These are phyloP conservation scores for Ibycter americanus DNA, from an alignment of 2,797 vertebrate species.

Conservation along the genomic window DNA sequence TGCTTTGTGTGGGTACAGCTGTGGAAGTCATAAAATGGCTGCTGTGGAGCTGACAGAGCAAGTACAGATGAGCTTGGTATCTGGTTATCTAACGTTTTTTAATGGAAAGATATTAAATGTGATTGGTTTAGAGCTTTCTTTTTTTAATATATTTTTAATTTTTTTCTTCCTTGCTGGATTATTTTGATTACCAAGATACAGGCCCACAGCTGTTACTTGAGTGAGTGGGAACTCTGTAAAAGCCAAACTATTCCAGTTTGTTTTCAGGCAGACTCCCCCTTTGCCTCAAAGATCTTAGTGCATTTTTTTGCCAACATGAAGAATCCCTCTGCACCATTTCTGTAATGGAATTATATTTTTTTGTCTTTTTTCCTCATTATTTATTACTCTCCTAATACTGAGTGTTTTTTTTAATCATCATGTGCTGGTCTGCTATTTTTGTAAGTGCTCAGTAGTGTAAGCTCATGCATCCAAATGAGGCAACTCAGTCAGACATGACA, in stretches of 20 bases:
- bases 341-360: not conserved
- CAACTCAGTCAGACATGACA: not conserved
- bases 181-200: not conserved
- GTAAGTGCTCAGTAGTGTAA: not conserved
- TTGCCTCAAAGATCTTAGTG: not conserved
- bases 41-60: not conserved
- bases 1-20: not conserved
- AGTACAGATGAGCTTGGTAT: not conserved
- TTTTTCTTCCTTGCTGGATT: not conserved
- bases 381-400: accelerated
- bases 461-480: not conserved
- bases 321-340: not conserved
- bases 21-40: constrained; percentile 54
- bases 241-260: not conserved
- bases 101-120: not conserved
- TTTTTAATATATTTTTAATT: not conserved
- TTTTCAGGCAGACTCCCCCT: not conserved
- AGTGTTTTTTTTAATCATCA: accelerated
- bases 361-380: not conserved
- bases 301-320: accelerated
- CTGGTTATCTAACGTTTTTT: accelerated
- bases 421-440: not conserved
- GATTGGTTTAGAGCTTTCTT: not conserved
- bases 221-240: not conserved
- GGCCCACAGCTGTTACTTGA: not conserved